These are phyloP conservation scores for Melanotaenia nigrans DNA, from an alignment of 2,797 vertebrate genomes.

Conservation along the genomic window DNA sequence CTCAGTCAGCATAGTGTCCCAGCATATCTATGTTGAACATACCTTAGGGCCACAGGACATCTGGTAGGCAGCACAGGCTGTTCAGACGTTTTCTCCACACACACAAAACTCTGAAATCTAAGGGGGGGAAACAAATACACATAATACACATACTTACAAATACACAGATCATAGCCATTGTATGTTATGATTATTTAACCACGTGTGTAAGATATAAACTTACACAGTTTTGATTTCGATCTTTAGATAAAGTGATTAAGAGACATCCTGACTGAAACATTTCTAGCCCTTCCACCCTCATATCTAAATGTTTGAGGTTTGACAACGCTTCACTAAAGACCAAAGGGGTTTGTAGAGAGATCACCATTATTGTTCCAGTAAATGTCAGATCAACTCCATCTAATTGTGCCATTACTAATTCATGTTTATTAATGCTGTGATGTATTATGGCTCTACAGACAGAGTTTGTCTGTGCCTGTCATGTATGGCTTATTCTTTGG, in stretches of 20 bases:
- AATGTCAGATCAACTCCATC: constrained; percentile 75
- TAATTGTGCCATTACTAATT: constrained; percentile 85
- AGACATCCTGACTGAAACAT: constrained; percentile 27
- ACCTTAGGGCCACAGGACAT: constrained; percentile 76
- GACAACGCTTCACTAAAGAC: constrained; percentile 43
- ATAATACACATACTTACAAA: constrained; percentile 26
- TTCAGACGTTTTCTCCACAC: constrained; percentile 65
- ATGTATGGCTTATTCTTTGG: constrained; percentile 65
- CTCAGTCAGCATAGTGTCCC: constrained; percentile 46
- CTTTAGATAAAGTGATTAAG: constrained; percentile 10
- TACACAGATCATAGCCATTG: constrained; percentile 5
- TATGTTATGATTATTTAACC: background rate
- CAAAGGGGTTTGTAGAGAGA: constrained; percentile 63
- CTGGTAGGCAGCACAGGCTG: constrained; percentile 57
- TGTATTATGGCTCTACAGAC: constrained; percentile 75
- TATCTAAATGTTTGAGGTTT: constrained; percentile 56
- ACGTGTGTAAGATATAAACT: constrained; percentile 8
- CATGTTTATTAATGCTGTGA: constrained; percentile 83
- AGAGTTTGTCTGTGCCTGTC: constrained; percentile 72
- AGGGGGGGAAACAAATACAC: constrained; percentile 52
- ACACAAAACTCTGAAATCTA: constrained; percentile 62
- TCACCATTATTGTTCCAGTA: constrained; percentile 73
- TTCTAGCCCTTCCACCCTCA: constrained; percentile 29
- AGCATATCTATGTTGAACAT: constrained; percentile 54
- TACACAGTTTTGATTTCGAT: background rate